Evolutionary conservation across 64 coral and sea anemone genomes (phyloP).

Genomic region (Dendronephthya gigantea): DNA sequence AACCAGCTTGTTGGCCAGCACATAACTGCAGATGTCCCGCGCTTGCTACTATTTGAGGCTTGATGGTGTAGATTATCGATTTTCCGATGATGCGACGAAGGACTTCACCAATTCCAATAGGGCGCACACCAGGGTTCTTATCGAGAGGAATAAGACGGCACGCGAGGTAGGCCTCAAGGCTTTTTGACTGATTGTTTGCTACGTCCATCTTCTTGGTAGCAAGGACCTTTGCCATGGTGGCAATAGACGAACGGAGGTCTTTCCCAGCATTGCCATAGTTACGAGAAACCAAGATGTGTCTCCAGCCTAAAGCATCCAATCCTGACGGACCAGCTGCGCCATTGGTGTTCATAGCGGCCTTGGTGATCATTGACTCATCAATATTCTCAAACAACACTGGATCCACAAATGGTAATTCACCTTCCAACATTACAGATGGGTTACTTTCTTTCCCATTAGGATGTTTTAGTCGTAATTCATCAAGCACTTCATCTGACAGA

Average conservation of each 20-base stretch:
- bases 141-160: slow-evolving; percentile 26
- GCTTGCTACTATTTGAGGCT: background rate
- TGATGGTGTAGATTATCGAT: background rate
- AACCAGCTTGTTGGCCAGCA: slow-evolving; percentile 20
- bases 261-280: background rate
- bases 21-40: slow-evolving; percentile 21
- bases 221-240: background rate
- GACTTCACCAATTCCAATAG: too few relatives aligned
- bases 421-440: background rate
- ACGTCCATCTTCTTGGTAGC: background rate
- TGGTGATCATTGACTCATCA: background rate
- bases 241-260: background rate
- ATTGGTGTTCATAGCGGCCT: background rate
- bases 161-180: background rate
- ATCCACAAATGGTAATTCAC: too few relatives aligned
- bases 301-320: background rate
- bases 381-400: background rate
- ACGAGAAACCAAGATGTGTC: background rate
- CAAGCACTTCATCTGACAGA: too few relatives aligned
- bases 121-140: too few relatives aligned
- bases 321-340: background rate
- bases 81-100: background rate
- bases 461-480: background rate
- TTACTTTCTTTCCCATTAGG: background rate
- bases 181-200: background rate